Evolutionary conservation across 2,888 invertebrate genomes (phyloP), one percentile per base, ranked within the genome.

Genomic region (Stenurella melanura): DNA sequence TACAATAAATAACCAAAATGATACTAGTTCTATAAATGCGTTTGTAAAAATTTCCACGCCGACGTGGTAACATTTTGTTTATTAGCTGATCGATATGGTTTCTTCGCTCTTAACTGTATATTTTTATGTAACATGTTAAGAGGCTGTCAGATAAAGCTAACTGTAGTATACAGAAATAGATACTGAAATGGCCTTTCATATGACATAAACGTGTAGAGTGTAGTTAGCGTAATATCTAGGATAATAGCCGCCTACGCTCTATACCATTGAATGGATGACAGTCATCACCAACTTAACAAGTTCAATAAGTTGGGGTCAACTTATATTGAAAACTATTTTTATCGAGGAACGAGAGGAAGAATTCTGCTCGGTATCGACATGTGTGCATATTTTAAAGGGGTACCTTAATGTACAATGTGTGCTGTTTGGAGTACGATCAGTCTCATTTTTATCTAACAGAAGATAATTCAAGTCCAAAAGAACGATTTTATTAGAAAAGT

Each of bases 291-390:
- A 54, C 56, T 63, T 56, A 54, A 42, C 61, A 38, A 30, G 72
- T 72, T 72, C 72, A 72, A 72, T 60, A 61, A 61, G 72, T 72
- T 63, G 63, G 50, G 72, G 72, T 72, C 72, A 72, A 72, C 54
- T 34, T 57, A 34, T 69, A 69, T 72, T 54, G 63, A 17, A 72
- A 9, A 42, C 18, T 61, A 72, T 67, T 72, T 63, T 72, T 63
- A 42, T 30, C 18, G 21, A n/a, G 30, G 21, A 57, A 50, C 19
- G 30, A 10, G 30, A n/a, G 57, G 68, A 30, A 12, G 15, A 34
- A 19, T 17, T 21, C 30, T 6, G 2, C n/a, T n/a, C n/a, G n/a
- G n/a, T n/a, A n/a, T 4, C 26, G 26, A 6, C 26, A 26, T 26
- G 6, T 26, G 30, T 34, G 30, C 3, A 34, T 34, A 34, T 34